Evolutionary conservation across 2,797 vertebrate species (phyloP), one percentile per base, ranked within the genome.

Genomic region (Alfaro cultratus): DNA sequence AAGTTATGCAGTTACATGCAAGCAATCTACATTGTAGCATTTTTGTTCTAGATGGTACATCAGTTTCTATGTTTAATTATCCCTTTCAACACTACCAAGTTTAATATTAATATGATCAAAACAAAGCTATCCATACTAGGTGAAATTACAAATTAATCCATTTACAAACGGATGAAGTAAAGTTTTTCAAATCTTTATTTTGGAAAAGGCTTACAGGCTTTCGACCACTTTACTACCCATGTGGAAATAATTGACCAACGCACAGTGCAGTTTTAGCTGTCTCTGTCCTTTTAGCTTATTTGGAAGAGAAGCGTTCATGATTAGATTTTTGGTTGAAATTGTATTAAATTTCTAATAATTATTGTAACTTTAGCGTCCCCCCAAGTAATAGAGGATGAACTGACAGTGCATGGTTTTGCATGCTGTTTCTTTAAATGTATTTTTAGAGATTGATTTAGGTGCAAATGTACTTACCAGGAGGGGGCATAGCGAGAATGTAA

Each of bases 381-480:
- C 18, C 10, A 21, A 21, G 64, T 1, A 41, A 70, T 43, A n/a
- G n/a, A 13, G n/a, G 53, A n/a, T 26, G 29, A 55, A 71, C 34
- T n/a, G 10, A 7, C 41, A 13, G 18, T 21, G 46, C 39, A 23
- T 36, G 15, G 18, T 34, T 26, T 51, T 49, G 31, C 46, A 46
- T 70, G 16, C 46, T 39, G n/a, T 70, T 51, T 53, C 34, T 71
- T 53, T 70, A 53, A 71, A 34, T 67, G 34, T 62, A 51, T 51
- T 53, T 34, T 71, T 68, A 53, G n/a, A 80, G 67, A 31, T 47
- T 45, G 5, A 73, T 53, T 77, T 3, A 76, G n/a, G 7, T 55
- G 1, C 46, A 36, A 23, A 68, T 74, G 74, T 51, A 92, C 95
- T 96, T 86, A 98, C 97, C 97, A 75, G 92, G 85, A 5, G 92